Evolutionary conservation across 2,113 vertebrate species (phyloP).

Genomic region (Alces alces): DNA sequence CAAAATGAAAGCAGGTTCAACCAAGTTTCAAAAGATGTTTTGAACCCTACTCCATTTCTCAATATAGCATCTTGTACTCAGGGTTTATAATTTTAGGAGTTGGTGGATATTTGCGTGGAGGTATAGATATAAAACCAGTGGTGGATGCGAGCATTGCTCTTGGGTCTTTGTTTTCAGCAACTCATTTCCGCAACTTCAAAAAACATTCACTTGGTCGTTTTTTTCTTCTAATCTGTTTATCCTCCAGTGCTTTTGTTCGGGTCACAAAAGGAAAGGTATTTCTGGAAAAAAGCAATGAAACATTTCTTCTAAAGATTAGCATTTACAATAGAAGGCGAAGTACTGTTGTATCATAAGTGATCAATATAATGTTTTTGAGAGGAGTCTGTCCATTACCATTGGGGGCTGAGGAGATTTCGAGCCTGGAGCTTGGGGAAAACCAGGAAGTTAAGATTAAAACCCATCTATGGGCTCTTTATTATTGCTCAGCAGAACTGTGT

Average conservation of each 20-base stretch:
- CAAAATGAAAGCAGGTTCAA: slow-evolving; percentile 35
- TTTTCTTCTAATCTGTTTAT: slow-evolving; percentile 43
- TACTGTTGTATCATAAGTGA: background rate
- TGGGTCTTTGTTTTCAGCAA: slow-evolving; percentile 33
- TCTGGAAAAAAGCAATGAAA: slow-evolving; percentile 15
- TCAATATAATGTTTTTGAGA: background rate
- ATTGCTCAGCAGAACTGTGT: background rate
- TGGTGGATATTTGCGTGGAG: background rate
- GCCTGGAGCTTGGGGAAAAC: background rate
- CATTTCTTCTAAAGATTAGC: background rate
- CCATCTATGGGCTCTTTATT: slow-evolving; percentile 13
- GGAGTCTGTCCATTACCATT: background rate
- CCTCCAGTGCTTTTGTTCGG: slow-evolving; percentile 16
- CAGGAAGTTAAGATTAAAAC: slow-evolving; percentile 15
- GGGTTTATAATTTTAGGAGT: background rate
- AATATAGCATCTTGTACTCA: background rate
- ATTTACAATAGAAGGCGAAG: background rate
- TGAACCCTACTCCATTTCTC: background rate
- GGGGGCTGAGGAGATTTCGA: background rate
- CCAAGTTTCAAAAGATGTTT: slow-evolving; percentile 28
- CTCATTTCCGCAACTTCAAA: slow-evolving; percentile 69
- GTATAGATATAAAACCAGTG: slow-evolving; percentile 53
- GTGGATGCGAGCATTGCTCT: slow-evolving; percentile 41
- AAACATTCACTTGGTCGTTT: slow-evolving; percentile 58
- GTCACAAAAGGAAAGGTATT: slow-evolving; percentile 28